Conservation (phyloP, 2,888 invertebrate genomes). For the Rhorus exstirpatorius region DNA sequence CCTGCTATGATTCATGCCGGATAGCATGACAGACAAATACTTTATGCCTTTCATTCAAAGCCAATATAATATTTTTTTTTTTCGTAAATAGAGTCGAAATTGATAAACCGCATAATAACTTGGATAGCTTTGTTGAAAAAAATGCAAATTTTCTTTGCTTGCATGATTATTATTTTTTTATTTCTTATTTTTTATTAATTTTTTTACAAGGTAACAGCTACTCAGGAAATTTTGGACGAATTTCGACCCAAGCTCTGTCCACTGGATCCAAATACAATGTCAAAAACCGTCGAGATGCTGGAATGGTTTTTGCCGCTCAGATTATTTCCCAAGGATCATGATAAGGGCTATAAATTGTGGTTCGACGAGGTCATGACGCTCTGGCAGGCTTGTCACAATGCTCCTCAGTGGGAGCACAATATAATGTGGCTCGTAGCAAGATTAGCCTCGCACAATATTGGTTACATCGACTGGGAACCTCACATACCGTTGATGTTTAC, state of each 20-base stretch:
- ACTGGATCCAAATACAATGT: conserved; percentile 88
- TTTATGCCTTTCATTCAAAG: background rate
- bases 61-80: background rate
- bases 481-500: conserved; percentile 93
- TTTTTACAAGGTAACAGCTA: conserved; percentile 90
- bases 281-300: conserved; percentile 88
- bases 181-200: conserved; percentile 81
- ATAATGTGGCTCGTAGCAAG: conserved; percentile 92
- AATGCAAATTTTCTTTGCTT: background rate
- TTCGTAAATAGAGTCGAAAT: background rate
- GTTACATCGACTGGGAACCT: conserved; percentile 95
- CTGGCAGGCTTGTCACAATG: conserved; percentile 93
- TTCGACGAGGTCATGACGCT: conserved; percentile 92
- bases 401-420: conserved; percentile 90
- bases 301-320: conserved; percentile 92
- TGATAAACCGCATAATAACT: background rate
- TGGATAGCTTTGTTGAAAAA: background rate
- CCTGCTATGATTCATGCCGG: background rate
- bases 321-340: conserved; percentile 89
- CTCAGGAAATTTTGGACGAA: conserved; percentile 94
- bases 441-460: conserved; percentile 91
- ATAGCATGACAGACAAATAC: background rate
- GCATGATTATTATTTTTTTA: conserved; percentile 40
- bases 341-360: conserved; percentile 92
- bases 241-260: conserved; percentile 93